A percentile compares a stretch with the other conserved stretches of the same genome.
phyloP scores from a whole-genome alignment of 2,888 invertebrate genomes.

The Oxyteleia sp. region DNA sequence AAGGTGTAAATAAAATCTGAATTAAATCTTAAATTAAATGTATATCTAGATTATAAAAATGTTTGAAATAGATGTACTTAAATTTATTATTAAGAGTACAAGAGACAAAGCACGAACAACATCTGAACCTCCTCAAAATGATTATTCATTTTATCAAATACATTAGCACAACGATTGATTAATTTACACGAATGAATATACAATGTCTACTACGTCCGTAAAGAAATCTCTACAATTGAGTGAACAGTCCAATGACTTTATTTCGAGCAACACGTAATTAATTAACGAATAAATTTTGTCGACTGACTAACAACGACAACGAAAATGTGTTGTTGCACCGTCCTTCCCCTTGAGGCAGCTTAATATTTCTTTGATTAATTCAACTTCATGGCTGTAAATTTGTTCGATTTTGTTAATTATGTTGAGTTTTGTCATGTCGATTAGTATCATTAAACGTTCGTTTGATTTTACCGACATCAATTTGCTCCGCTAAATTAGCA shows the following conservation, averaged over 20 bases:
- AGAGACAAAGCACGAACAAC: too few species aligned
- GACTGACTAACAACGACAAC: conserved; percentile 11
- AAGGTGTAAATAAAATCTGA: too few species aligned
- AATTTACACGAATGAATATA: background rate
- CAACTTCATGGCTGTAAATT: conserved; percentile 40
- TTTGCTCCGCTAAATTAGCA: conserved; percentile 77
- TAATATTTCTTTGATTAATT: conserved; percentile 54
- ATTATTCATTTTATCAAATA: too few species aligned
- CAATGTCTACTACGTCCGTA: background rate
- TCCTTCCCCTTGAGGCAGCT: conserved; percentile 67
- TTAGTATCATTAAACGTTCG: conserved; percentile 53
- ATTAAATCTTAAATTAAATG: too few species aligned
- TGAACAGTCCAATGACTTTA: background rate
- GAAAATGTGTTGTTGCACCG: conserved; percentile 35
- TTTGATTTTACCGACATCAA: conserved; percentile 75
- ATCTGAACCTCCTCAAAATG: too few species aligned
- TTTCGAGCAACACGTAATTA: background rate
- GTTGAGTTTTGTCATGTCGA: conserved; percentile 24
- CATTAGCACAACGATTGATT: too few species aligned
- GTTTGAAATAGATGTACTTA: too few species aligned
- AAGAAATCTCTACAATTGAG: background rate
- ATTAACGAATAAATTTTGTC: background rate
- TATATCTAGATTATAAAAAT: too few species aligned
- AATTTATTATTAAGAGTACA: too few species aligned
- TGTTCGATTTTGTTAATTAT: conserved; percentile 29